Evolutionary conservation across 2,888 invertebrate species (phyloP).

Genomic region (Pherbina coryleti): DNA sequence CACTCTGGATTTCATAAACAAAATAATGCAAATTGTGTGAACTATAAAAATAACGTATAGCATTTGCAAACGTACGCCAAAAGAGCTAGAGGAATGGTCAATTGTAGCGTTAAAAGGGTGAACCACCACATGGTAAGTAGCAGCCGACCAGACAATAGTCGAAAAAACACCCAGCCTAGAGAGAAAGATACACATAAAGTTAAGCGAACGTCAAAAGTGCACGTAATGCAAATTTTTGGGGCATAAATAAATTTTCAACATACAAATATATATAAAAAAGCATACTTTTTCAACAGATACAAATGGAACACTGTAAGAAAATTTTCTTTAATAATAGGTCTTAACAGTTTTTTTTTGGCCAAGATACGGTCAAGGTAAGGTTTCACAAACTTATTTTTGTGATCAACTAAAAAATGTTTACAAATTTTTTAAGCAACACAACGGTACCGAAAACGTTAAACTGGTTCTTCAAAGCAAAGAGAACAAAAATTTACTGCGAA

Average conservation of each 20-base stretch:
- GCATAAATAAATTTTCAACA: conserved; percentile 32
- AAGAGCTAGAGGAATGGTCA: background rate
- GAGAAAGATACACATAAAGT: background rate
- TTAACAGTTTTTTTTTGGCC: too few species aligned
- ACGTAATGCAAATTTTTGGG: conserved; percentile 30
- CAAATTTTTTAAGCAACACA: too few species aligned
- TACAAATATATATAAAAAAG: background rate
- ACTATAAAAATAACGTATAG: conserved; percentile 47
- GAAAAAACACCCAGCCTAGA: too few species aligned
- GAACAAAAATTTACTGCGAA: too few species aligned
- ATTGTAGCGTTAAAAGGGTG: background rate
- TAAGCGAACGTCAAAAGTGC: conserved; percentile 29
- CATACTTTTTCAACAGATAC: background rate
- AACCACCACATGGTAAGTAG: background rate
- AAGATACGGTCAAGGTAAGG: too few species aligned
- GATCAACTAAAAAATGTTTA: too few species aligned
- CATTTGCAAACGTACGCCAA: background rate
- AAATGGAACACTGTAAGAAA: background rate
- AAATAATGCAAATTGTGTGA: conserved; percentile 49
- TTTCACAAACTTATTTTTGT: too few species aligned
- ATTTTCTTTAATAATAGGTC: too few species aligned
- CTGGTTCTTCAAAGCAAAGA: too few species aligned
- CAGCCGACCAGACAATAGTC: too few species aligned
- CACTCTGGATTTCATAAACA: background rate
- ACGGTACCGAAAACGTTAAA: too few species aligned